Base-by-base conservation (phyloP, 2,888 invertebrate genomes). In the Muschampia plurimacula region DNA sequence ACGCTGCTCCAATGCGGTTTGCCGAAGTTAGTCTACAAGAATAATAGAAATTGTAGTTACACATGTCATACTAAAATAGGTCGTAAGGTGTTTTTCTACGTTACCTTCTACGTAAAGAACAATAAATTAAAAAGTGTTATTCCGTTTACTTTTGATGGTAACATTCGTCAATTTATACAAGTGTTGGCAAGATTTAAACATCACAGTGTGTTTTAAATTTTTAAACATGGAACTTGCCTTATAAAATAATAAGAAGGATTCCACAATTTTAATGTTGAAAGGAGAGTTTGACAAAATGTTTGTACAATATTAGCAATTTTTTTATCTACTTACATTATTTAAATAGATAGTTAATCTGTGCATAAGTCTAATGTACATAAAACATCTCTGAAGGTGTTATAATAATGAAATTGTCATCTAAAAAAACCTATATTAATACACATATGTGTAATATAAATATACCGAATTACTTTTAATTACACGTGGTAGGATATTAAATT, bases 11-110 rank as follows among this genome's bases (percentile, higher is more conserved):
- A n/a, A n/a, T n/a, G n/a, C n/a, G n/a, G n/a, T n/a, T n/a, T n/a
- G n/a, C 90, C 91, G 82, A 86, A 83, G 82, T 81, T 79, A 68
- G 75, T 72, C 71, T 75, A 76, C 59, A 64, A 41, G 52, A 65
- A 64, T 62, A 46, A 15, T 71, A 67, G 13, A 59, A 55, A 57
- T 66, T 70, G 28, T 44, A 68, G 22, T 22, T 22, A 22, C 22
- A 22, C 22, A 22, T 22, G 64, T 60, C 32, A 72, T 59, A 59
- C 68, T 36, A 52, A 69, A 39, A 63, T 69, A 67, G 41, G 2
- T 57, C 49, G 39, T 62, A 69, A 49, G 68, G 49, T 39, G 60
- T 60, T n/a, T 6, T 46, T 15, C 41, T 68, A 60, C 28, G 28
- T 28, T 13, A 46, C 5, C 46, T 46, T 49, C 67, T 72, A 69